phyloP scores from a whole-genome alignment of 2,113 vertebrate genomes.

The Cervus canadensis region DNA sequence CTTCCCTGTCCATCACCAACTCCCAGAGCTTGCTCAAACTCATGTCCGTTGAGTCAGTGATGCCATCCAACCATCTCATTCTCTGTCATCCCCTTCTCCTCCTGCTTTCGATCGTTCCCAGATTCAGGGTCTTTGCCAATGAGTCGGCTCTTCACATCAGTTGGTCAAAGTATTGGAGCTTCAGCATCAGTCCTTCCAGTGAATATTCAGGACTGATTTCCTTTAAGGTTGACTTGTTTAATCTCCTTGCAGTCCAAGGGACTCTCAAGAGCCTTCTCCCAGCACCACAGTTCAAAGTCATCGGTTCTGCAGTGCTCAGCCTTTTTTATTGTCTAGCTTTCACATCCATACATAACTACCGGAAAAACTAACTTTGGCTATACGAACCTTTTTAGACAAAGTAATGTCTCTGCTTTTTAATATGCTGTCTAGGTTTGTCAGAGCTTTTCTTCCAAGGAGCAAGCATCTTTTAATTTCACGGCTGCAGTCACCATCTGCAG shows the following conservation, averaged over 20 bases:
- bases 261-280: background rate
- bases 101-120: background rate
- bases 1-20: background rate
- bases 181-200: background rate
- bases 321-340: background rate
- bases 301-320: fast-evolving
- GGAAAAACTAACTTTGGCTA: background rate
- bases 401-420: background rate
- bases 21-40: background rate
- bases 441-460: background rate
- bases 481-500: background rate
- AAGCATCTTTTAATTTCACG: background rate
- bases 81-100: background rate
- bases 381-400: background rate
- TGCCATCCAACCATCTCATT: background rate
- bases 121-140: background rate
- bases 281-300: background rate
- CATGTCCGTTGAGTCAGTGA: background rate
- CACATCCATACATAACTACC: background rate
- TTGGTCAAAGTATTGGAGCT: background rate
- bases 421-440: background rate
- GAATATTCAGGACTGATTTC: background rate
- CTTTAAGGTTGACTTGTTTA: background rate
- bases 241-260: background rate
- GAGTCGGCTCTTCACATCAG: background rate